Evolutionary conservation across 2,888 invertebrate species (phyloP).

Genomic region (Monochamus alternatus): DNA sequence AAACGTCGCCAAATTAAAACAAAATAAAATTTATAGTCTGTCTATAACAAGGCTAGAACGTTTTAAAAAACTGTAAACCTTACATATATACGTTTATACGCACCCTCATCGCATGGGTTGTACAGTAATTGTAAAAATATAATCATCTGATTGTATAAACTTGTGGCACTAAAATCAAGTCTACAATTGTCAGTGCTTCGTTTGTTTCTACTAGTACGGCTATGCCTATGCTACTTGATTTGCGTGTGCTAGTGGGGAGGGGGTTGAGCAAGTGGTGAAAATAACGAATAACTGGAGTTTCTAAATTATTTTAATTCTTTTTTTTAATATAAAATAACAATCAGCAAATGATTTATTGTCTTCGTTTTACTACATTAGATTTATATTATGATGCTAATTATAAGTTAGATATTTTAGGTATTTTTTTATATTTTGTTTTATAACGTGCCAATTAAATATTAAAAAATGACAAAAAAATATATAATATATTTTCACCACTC

Average conservation of each 20-base stretch:
- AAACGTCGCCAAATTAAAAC: slow-evolving; percentile 8
- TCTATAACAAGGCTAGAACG: not conserved
- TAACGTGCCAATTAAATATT: no score
- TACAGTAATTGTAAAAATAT: slow-evolving; percentile 46
- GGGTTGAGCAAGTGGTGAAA: no score
- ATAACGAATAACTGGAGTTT: no score
- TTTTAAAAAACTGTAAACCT: slow-evolving; percentile 17
- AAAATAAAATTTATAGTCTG: slow-evolving; percentile 6
- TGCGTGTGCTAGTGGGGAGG: no score
- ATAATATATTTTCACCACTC: not conserved
- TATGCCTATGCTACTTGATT: no score
- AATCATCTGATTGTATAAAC: slow-evolving; percentile 42
- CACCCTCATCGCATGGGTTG: not conserved
- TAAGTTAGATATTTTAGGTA: no score
- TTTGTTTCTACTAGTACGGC: not conserved
- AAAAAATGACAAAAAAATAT: not conserved
- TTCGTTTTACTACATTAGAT: no score
- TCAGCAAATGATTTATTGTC: no score
- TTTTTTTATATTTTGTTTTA: no score
- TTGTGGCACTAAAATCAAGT: slow-evolving; percentile 47
- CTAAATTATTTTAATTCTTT: no score
- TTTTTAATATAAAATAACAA: no score
- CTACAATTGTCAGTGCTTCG: slow-evolving; percentile 28
- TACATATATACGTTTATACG: slow-evolving; percentile 4
- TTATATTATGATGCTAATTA: no score